phyloP scores from a whole-genome alignment of 2,888 invertebrate species.

The Lochmaea capreae region DNA sequence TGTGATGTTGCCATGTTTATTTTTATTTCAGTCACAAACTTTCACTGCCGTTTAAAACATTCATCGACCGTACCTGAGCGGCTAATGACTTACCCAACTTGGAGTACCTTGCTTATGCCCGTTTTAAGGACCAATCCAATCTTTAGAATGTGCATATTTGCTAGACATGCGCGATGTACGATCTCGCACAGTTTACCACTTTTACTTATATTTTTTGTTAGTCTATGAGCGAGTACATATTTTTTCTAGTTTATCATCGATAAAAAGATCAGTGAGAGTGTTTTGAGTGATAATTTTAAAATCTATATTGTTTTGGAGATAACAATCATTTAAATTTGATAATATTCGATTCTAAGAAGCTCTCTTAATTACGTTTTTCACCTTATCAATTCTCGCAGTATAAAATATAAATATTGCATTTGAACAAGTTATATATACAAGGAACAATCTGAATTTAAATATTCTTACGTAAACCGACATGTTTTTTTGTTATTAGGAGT shows the following conservation, averaged over 20 bases:
- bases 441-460: too few species aligned
- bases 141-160: constrained; percentile 40
- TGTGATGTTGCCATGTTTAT: constrained; percentile 45
- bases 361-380: background rate
- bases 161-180: constrained; percentile 33
- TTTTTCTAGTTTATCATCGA: background rate
- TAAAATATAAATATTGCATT: too few species aligned
- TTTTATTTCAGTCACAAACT: constrained; percentile 20
- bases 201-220: constrained; percentile 33
- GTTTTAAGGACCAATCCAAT: constrained; percentile 48
- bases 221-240: constrained; percentile 12
- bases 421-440: too few species aligned
- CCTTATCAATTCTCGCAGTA: background rate
- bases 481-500: too few species aligned
- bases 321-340: background rate
- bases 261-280: background rate
- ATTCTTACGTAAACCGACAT: too few species aligned
- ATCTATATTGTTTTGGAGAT: background rate
- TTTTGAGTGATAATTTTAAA: background rate
- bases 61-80: constrained; percentile 30
- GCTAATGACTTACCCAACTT: constrained; percentile 38
- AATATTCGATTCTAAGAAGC: background rate
- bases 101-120: constrained; percentile 46
- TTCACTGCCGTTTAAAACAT: constrained; percentile 34
- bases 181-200: constrained; percentile 19